Conservation (phyloP, 2,113 vertebrate species). For the Syrrhaptes paradoxus region DNA sequence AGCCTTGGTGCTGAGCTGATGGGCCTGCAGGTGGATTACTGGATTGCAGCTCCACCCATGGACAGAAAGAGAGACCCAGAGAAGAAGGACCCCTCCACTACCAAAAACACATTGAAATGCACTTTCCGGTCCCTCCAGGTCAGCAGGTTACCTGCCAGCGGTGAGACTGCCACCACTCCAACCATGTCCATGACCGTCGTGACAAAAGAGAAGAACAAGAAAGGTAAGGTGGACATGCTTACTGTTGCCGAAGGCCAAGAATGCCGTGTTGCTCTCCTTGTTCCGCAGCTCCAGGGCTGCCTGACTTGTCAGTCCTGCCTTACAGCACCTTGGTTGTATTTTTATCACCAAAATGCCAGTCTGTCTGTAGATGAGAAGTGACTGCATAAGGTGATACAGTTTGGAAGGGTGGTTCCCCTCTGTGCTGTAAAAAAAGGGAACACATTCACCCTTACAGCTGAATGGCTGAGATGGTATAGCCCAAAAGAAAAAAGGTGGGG, state of each 20-base stretch:
- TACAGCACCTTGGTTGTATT: not conserved
- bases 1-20: slow-evolving; percentile 85
- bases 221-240: slow-evolving; percentile 75
- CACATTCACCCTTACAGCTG: not conserved
- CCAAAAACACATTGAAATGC: slow-evolving; percentile 97
- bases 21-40: slow-evolving; percentile 98
- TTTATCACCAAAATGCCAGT: not conserved
- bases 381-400: not conserved
- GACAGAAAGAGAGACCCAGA: slow-evolving; percentile 92
- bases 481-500: not conserved
- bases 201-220: slow-evolving; percentile 98
- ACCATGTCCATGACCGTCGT: slow-evolving; percentile 97
- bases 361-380: not conserved
- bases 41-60: slow-evolving; percentile 80
- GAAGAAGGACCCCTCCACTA: slow-evolving; percentile 88
- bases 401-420: not conserved
- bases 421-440: not conserved
- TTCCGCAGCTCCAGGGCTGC: not conserved
- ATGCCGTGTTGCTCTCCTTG: not conserved
- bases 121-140: slow-evolving; percentile 99
- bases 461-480: not conserved
- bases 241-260: not conserved
- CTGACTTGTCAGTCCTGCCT: not conserved
- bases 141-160: slow-evolving; percentile 89
- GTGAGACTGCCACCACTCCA: slow-evolving; percentile 81